phyloP scores from a whole-genome alignment of 2,888 invertebrate genomes.

The Actias luna region DNA sequence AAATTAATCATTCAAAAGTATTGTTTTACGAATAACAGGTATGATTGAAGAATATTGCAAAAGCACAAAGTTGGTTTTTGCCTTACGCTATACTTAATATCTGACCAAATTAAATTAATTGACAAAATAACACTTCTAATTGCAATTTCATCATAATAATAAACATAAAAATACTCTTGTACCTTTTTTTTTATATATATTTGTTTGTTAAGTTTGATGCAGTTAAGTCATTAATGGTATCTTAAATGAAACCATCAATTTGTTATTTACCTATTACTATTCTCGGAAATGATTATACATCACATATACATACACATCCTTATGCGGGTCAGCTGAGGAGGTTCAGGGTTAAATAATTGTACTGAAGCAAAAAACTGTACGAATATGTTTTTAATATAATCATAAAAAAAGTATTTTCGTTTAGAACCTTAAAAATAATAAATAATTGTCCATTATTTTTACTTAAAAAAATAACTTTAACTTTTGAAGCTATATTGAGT shows the following conservation, averaged over 20 bases:
- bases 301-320: too few species aligned
- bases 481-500: too few species aligned
- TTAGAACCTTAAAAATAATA: too few species aligned
- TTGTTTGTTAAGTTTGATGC: too few species aligned
- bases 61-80: background rate
- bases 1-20: too few species aligned
- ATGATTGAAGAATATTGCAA: too few species aligned
- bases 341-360: background rate
- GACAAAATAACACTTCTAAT: background rate
- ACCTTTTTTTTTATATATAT: too few species aligned
- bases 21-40: too few species aligned
- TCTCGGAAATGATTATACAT: conserved; percentile 3
- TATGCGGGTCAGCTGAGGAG: background rate
- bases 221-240: background rate
- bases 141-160: background rate
- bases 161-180: background rate
- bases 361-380: background rate
- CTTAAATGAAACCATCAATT: background rate
- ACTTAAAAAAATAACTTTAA: too few species aligned
- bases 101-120: background rate
- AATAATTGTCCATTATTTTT: too few species aligned
- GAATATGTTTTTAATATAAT: background rate
- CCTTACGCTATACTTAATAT: background rate
- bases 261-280: conserved; percentile 12
- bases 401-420: too few species aligned